Evolutionary conservation across 2,113 vertebrate genomes (phyloP).

Genomic region (Chloropsis cyanopogon): DNA sequence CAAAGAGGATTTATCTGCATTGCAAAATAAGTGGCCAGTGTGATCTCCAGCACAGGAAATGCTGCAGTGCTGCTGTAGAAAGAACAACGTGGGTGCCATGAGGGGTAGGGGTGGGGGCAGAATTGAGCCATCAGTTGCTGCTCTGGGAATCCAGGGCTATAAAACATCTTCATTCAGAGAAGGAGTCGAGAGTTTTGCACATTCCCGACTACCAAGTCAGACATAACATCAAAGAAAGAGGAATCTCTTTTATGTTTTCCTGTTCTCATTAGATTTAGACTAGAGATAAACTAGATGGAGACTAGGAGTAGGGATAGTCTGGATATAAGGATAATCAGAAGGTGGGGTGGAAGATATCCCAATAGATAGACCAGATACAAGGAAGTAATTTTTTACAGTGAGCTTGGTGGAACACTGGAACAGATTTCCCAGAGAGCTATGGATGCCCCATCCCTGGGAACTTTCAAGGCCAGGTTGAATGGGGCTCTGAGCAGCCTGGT

Average conservation of each 20-base stretch:
- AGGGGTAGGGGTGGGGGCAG: slow-evolving; percentile 51
- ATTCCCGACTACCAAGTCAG: neutral
- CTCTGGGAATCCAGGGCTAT: slow-evolving; percentile 51
- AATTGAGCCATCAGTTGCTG: slow-evolving; percentile 59
- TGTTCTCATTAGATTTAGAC: neutral
- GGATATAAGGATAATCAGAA: neutral
- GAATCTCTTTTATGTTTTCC: neutral
- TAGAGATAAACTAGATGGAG: neutral
- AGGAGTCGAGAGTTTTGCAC: neutral
- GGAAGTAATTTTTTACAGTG: neutral
- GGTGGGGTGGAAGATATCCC: neutral
- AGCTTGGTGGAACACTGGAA: neutral
- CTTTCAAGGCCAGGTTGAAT: neutral
- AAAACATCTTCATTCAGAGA: slow-evolving; percentile 20
- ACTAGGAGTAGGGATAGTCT: neutral
- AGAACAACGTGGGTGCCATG: neutral
- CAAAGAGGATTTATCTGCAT: slow-evolving; percentile 49
- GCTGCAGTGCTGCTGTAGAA: neutral
- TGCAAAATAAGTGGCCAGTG: neutral
- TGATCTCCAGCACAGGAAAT: slow-evolving; percentile 50
- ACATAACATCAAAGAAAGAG: neutral
- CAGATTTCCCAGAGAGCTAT: neutral
- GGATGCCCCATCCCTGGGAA: neutral
- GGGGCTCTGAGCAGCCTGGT: neutral
- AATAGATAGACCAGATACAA: neutral